Percentiles rank a stretch among this genome's conserved stretches.
phyloP scores from a whole-genome alignment of 2,113 vertebrate species.

The Calonectris borealis region DNA sequence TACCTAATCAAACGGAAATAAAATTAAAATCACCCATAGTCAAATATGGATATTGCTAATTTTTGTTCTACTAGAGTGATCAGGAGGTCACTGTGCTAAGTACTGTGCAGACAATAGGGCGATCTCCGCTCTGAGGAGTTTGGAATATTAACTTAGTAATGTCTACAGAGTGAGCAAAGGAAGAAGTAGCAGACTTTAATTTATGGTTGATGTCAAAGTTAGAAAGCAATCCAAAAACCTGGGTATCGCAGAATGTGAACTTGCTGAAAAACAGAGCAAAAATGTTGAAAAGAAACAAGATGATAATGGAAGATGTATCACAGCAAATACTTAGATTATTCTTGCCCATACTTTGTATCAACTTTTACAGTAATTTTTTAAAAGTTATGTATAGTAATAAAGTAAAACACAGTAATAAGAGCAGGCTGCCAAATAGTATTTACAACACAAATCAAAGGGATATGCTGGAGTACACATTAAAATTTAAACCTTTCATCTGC shows the following conservation, averaged over 20 bases:
- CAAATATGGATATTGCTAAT: not conserved
- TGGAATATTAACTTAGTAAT: not conserved
- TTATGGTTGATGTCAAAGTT: not conserved
- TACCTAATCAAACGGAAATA: not conserved
- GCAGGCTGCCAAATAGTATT: not conserved
- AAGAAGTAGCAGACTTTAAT: not conserved
- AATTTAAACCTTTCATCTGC: slow-evolving; percentile 45
- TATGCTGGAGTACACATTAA: not conserved
- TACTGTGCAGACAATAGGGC: not conserved
- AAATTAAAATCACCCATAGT: not conserved
- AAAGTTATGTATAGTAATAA: not conserved
- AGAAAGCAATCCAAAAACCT: not conserved
- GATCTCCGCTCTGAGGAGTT: not conserved
- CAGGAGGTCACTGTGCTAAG: not conserved
- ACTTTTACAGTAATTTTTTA: not conserved
- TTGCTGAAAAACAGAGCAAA: not conserved
- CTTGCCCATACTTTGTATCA: not conserved
- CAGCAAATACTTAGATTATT: not conserved
- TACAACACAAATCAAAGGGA: slow-evolving; percentile 21
- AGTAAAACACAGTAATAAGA: not conserved
- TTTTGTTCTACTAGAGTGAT: not conserved
- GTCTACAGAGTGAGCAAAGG: not conserved
- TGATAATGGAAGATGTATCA: not conserved
- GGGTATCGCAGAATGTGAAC: not conserved
- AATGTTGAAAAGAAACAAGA: not conserved